A percentile compares a stretch with the other conserved stretches of the same genome.
phyloP scores from a whole-genome alignment of 2,113 vertebrate species.

The Thalassarche chlororhynchos region DNA sequence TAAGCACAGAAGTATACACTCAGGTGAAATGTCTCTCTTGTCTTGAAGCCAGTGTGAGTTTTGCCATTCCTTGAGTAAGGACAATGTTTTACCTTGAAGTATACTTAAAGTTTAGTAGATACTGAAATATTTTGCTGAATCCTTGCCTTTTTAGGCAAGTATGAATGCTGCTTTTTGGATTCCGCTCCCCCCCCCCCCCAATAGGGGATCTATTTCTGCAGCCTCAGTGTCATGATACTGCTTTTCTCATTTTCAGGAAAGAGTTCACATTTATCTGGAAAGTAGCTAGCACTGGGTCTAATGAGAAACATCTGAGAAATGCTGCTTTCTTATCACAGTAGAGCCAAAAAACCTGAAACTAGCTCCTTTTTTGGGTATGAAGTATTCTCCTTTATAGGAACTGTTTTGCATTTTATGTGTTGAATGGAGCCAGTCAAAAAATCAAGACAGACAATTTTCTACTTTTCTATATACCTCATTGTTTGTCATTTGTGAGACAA shows the following conservation, averaged over 20 bases:
- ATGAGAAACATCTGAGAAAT: slow-evolving; percentile 47
- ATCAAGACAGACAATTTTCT: neutral
- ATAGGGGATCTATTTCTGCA: neutral
- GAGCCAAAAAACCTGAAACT: slow-evolving; percentile 8
- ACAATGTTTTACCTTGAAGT: neutral
- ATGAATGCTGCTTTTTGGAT: neutral
- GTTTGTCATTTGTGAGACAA: neutral
- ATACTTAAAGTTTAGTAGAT: neutral
- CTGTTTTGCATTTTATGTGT: neutral
- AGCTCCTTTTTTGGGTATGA: slow-evolving; percentile 13
- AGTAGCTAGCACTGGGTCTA: neutral
- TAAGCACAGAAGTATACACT: neutral
- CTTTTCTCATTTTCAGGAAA: slow-evolving; percentile 31
- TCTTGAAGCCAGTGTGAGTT: neutral
- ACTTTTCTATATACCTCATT: neutral
- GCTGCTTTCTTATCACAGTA: neutral
- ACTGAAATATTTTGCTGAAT: neutral
- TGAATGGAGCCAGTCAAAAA: neutral
- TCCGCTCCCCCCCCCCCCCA: too few species aligned
- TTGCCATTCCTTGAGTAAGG: neutral
- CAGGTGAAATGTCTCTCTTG: neutral
- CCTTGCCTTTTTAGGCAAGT: neutral
- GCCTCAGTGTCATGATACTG: neutral
- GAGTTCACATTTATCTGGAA: slow-evolving; percentile 31
- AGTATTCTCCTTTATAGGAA: neutral